Conservation (phyloP, 2,797 vertebrate species). For the Ctenopoma kingsleyae region DNA sequence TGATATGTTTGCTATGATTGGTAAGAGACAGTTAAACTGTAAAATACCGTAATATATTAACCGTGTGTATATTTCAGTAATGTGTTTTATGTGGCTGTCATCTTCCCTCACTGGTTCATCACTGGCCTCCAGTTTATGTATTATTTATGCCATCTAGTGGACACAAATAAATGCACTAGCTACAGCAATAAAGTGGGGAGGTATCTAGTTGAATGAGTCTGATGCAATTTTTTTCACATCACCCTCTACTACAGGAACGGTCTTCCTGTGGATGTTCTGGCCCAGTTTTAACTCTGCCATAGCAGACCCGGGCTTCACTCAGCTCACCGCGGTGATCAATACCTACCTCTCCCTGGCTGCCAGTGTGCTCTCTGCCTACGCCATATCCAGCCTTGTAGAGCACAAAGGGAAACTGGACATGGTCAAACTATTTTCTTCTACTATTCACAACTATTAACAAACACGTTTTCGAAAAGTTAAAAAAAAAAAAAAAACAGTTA, state of each 20-base stretch:
- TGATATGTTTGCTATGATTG: conserved; percentile 96
- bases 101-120: not conserved
- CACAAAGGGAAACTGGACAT: conserved; percentile 93
- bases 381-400: conserved; percentile 91
- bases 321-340: conserved; percentile 89
- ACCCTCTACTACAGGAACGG: conserved; percentile 85
- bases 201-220: not conserved
- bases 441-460: not conserved
- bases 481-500: not conserved
- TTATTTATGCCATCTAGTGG: conserved; percentile 64
- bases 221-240: not conserved
- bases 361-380: conserved; percentile 89
- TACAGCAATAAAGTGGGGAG: not conserved
- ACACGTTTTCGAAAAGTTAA: no score
- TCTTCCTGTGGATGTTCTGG: conserved; percentile 98
- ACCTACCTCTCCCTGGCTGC: conserved; percentile 94
- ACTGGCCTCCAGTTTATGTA: conserved; percentile 2
- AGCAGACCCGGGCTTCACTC: conserved; percentile 51
- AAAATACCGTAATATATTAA: not conserved
- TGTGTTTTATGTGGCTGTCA: not conserved
- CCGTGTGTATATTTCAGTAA: not conserved
- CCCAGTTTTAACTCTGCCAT: conserved; percentile 97
- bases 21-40: conserved; percentile 77
- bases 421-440: conserved; percentile 80
- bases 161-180: conserved; percentile 19